phyloP scores from a whole-genome alignment of 2,797 vertebrate species.

The Agapornis canus region DNA sequence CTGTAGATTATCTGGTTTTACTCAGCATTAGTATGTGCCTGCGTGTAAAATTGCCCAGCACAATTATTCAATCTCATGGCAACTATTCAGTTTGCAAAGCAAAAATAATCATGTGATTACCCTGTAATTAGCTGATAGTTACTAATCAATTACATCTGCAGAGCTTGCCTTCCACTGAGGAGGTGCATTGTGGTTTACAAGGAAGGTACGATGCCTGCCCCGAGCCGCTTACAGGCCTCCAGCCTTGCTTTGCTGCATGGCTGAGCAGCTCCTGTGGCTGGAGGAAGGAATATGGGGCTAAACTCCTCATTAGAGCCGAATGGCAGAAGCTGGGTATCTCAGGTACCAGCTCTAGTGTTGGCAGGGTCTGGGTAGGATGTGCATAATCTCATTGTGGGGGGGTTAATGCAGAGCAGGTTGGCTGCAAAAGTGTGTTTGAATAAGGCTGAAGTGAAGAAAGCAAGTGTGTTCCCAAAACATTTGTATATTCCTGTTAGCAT shows the following conservation, averaged over 20 bases:
- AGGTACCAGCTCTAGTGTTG: fast-evolving
- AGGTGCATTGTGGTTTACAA: background rate
- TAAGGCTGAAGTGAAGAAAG: background rate
- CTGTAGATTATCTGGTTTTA: background rate
- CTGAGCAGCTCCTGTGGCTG: background rate
- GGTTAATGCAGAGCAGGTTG: background rate
- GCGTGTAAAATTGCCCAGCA: conserved; percentile 44
- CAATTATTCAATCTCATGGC: conserved; percentile 72
- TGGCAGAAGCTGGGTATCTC: background rate
- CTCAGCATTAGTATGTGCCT: conserved; percentile 18
- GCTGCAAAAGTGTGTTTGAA: background rate
- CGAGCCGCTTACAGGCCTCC: background rate
- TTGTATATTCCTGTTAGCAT: background rate
- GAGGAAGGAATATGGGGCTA: background rate
- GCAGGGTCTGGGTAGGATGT: background rate
- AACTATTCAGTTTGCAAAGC: conserved; percentile 76
- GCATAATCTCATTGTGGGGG: fast-evolving
- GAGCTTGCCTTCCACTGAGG: background rate
- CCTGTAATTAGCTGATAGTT: conserved; percentile 69
- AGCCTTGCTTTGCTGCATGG: background rate
- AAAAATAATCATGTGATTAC: conserved; percentile 76
- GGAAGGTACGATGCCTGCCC: background rate
- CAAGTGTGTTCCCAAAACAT: background rate
- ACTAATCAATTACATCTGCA: conserved; percentile 69
- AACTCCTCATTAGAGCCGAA: background rate